Base-by-base conservation (phyloP, 1,140 invertebrate genomes). In the Rhynchophorus ferrugineus region DNA sequence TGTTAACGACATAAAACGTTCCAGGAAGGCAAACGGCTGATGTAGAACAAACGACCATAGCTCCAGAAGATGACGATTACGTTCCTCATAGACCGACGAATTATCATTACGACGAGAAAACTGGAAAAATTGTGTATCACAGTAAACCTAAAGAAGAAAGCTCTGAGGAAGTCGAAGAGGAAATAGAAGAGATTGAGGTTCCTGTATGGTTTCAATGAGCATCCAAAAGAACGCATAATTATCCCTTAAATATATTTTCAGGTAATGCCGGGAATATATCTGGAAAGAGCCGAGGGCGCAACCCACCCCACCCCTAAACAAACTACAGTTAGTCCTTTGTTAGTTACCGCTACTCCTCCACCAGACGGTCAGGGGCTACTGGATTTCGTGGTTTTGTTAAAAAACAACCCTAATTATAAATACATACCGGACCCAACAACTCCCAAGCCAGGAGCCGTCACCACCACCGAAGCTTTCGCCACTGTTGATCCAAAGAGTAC, bases 81-180 rank as follows among this genome's bases (percentile, higher is more conserved):
- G 58, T 66, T 13, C 67, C 67, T 13, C 65, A 66, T 42, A 49
- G 67, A 43, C 60, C 59, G 1, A 64, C 54, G 43, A 66, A 64
- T 56, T 69, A 62, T 54, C 64, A 67, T 44, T 69, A 67, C 37
- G 67, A 69, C 38, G 63, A 63, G 17, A 63, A 66, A 56, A 62
- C 59, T 13, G 57, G 58, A 2, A 58, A 59, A 44, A 68, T 69
- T 22, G 44, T 69, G 38, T 69, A 69, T 51, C 55, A 63, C 44
- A 61, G 59, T 19, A 55, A 55, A 44, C 39, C 53, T 3, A 57
- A 53, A 37, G 8, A 36, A 9, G 34, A 43, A 6, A 38, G 42
- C 38, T 13, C 9, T 6, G 42, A 53, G 18, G 49, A 52, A 38
- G 44, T 41, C 7, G 56, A 66, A 56, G 54, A 53, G 33, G 45